A percentile compares a stretch with the other conserved stretches of the same genome.
phyloP scores from a whole-genome alignment of 2,888 invertebrate genomes.

The Macropis europaea region DNA sequence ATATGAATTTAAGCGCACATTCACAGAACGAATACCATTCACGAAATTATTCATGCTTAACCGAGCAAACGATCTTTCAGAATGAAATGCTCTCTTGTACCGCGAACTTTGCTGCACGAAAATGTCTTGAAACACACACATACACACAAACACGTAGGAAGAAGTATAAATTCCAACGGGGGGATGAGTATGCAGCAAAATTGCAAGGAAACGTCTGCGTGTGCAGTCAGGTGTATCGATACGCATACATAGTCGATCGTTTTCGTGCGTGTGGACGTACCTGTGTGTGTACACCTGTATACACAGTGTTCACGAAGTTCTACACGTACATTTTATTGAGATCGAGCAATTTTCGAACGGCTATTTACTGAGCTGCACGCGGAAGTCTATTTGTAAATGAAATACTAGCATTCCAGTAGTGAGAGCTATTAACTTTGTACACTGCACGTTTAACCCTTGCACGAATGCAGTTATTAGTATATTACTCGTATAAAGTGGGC shows the following conservation, averaged over 20 bases:
- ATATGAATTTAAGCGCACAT: no score
- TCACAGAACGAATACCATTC: no score
- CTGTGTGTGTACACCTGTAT: not conserved
- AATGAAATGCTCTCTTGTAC: slow-evolving; percentile 8
- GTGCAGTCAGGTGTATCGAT: slow-evolving; percentile 17
- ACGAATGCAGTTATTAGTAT: slow-evolving; percentile 1
- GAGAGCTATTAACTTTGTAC: slow-evolving; percentile 24
- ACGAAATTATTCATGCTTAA: no score
- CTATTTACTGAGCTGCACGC: slow-evolving; percentile 19
- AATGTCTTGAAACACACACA: slow-evolving; percentile 4
- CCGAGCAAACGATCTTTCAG: slow-evolving; percentile 4
- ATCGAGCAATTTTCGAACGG: slow-evolving; percentile 36
- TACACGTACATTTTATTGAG: slow-evolving; percentile 30
- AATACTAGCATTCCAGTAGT: not conserved
- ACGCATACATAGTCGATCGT: not conserved
- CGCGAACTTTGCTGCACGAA: slow-evolving; percentile 17
- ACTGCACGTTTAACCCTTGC: not conserved
- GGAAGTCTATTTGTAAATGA: slow-evolving; percentile 30
- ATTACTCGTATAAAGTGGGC: no score
- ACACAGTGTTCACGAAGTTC: slow-evolving; percentile 8
- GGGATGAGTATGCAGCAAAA: slow-evolving; percentile 15
- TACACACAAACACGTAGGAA: slow-evolving; percentile 10
- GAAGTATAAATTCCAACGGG: slow-evolving; percentile 30
- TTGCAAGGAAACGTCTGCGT: slow-evolving; percentile 31
- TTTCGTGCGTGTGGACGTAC: not conserved